Evolutionary conservation across 2,888 invertebrate genomes (phyloP), one percentile per base, ranked within the genome.

Genomic region (Leucoma salicis): DNA sequence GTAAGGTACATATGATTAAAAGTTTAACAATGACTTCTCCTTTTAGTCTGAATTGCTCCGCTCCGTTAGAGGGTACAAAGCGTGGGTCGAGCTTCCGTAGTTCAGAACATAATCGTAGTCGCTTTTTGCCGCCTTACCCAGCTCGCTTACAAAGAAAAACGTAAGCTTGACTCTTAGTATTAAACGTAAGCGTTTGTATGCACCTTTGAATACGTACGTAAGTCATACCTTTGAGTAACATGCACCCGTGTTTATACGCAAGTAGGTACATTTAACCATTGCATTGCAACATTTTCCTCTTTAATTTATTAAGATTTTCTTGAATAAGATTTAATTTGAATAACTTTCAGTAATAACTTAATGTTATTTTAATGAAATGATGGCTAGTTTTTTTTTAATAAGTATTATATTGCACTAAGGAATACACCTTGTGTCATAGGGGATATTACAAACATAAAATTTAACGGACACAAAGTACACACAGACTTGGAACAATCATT

Each of bases 11-110:
- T 51, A 45, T 59, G 53, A 61, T 58, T 56, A 53, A 53, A 50
- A 12, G 4, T 11, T 53, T 56, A 46, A 63, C 61, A 68, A 68
- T 71, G 69, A 60, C 60, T 58, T 57, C 40, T 43, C 53, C 53
- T 53, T 59, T 49, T 60, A 52, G 58, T 56, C 66, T 64, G 60
- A 62, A 65, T 63, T 57, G 58, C 62, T 57, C 62, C 63, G 55
- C 56, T 66, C 66, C 66, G 68, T 74, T 73, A 66, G 61, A 66
- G 50, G 49, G 49, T 49, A 62, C 53, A 61, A 46, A 61, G 51
- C 56, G 39, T 48, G 57, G 57, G 60, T 62, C 57, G 57, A 43
- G 66, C 62, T 75, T 74, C 74, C 58, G 54, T 60, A 57, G 39
- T 36, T 29, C 24, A 52, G 53, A 51, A 50, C 53, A 64, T 74